phyloP scores from a whole-genome alignment of 1,140 invertebrate genomes.

The Hylaeus anthracinus region DNA sequence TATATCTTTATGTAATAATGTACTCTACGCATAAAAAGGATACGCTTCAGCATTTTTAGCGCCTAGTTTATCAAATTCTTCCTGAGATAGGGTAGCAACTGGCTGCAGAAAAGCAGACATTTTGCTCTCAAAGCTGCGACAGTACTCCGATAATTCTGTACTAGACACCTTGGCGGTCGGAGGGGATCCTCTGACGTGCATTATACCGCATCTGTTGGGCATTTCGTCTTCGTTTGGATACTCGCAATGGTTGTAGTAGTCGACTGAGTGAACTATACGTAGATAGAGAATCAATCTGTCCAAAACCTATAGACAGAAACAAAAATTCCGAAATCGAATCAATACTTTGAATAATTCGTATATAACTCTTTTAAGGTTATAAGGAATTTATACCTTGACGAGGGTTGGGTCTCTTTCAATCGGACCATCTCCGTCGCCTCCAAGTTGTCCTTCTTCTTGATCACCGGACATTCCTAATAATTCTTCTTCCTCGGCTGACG shows the following conservation, averaged over 20 bases:
- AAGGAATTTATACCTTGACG: slow-evolving; percentile 83
- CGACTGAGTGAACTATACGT: slow-evolving; percentile 98
- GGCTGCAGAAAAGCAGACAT: slow-evolving; percentile 93
- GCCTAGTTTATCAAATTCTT: slow-evolving; percentile 93
- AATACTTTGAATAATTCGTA: no score
- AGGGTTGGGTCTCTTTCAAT: slow-evolving; percentile 91
- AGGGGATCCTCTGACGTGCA: slow-evolving; percentile 95
- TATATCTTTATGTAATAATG: not conserved
- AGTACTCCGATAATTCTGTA: slow-evolving; percentile 76
- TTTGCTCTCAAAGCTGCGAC: slow-evolving; percentile 87
- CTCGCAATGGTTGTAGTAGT: slow-evolving; percentile 99
- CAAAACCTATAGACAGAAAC: slow-evolving; percentile 82
- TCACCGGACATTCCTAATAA: slow-evolving; percentile 89
- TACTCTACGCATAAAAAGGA: slow-evolving; percentile 54
- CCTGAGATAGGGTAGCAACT: slow-evolving; percentile 85
- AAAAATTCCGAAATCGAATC: not conserved
- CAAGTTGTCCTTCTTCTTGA: slow-evolving; percentile 82
- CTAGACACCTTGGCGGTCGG: slow-evolving; percentile 88
- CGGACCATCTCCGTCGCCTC: slow-evolving; percentile 81
- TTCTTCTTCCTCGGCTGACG: slow-evolving; percentile 98
- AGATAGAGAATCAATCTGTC: slow-evolving; percentile 95
- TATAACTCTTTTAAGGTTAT: no score
- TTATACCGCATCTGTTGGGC: slow-evolving; percentile 99
- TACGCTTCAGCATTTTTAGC: slow-evolving; percentile 91
- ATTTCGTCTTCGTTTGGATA: slow-evolving; percentile 99